Conservation (phyloP, 1,140 invertebrate genomes). For the Dreissena rostriformis region DNA sequence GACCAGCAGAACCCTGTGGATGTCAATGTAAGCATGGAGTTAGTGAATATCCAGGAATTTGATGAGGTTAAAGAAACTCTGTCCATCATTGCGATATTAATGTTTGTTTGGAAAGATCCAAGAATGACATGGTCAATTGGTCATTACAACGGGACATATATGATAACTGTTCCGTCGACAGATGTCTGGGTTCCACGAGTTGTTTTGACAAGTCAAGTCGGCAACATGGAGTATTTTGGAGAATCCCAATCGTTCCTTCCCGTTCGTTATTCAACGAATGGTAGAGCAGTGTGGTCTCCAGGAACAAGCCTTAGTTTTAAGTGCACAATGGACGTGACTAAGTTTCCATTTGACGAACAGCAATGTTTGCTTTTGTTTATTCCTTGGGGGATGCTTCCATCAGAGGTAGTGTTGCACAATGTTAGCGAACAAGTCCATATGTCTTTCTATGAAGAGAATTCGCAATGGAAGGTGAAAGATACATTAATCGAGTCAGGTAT, state of each 20-base stretch:
- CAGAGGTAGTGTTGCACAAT: neutral
- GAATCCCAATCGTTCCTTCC: neutral
- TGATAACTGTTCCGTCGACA: neutral
- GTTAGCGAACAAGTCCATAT: neutral
- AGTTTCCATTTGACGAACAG: slow-evolving; percentile 25
- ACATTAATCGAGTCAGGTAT: neutral
- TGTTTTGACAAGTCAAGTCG: neutral
- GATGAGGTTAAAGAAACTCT: slow-evolving; percentile 5
- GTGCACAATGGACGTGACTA: no score
- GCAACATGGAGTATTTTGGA: neutral
- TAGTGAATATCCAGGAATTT: neutral
- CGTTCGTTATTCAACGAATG: neutral
- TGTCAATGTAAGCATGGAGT: neutral
- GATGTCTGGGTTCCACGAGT: neutral
- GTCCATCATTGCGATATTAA: neutral
- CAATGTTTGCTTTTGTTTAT: neutral
- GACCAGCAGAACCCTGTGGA: neutral
- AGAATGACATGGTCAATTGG: neutral
- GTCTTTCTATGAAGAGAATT: neutral
- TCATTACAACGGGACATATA: neutral
- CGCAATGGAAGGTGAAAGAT: neutral
- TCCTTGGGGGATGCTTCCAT: neutral
- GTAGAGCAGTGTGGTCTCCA: neutral
- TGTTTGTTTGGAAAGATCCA: neutral
- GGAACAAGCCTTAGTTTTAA: neutral